A percentile compares a stretch with the other conserved stretches of the same genome.
Evolutionary conservation across 2,113 vertebrate species (phyloP).

Genomic region (Bucco capensis): DNA sequence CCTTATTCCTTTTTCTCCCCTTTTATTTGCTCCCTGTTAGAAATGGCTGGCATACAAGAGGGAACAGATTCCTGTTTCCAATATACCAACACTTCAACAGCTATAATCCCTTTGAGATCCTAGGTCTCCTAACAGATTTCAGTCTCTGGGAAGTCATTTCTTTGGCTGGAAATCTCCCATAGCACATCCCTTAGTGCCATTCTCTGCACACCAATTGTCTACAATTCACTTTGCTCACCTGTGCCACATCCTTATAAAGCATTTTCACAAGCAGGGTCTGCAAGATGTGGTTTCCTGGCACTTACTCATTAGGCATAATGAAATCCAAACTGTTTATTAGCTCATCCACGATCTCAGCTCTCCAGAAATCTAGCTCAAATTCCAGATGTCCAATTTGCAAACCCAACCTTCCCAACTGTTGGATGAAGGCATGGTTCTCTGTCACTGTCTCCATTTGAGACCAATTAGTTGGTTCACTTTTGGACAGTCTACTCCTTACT

Average conservation of each 20-base stretch:
- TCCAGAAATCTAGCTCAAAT: conserved; percentile 47
- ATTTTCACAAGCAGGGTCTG: not conserved
- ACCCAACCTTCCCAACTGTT: conserved; percentile 33
- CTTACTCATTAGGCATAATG: conserved; percentile 18
- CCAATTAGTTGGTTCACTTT: conserved; percentile 51
- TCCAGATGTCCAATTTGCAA: conserved; percentile 55
- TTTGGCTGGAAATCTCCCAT: not conserved
- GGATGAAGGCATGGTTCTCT: not conserved
- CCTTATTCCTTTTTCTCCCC: not conserved
- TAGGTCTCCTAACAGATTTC: not conserved
- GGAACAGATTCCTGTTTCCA: not conserved
- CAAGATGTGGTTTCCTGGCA: conserved; percentile 37
- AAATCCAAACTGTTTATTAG: conserved; percentile 61
- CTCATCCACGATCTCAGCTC: conserved; percentile 44
- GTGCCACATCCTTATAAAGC: not conserved
- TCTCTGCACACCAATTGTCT: not conserved
- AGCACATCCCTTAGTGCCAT: not conserved
- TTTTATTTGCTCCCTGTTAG: not conserved
- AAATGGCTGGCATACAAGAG: not conserved
- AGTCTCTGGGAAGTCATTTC: not conserved
- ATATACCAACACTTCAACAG: not conserved
- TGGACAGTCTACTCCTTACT: not conserved
- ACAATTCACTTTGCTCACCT: conserved; percentile 4
- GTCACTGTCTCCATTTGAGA: conserved; percentile 45
- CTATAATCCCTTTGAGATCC: not conserved